Percentiles rank a stretch among this genome's conserved stretches.
These are phyloP conservation scores for Plutella xylostella DNA, from an alignment of 2,888 invertebrate genomes.

Conservation along the genomic window DNA sequence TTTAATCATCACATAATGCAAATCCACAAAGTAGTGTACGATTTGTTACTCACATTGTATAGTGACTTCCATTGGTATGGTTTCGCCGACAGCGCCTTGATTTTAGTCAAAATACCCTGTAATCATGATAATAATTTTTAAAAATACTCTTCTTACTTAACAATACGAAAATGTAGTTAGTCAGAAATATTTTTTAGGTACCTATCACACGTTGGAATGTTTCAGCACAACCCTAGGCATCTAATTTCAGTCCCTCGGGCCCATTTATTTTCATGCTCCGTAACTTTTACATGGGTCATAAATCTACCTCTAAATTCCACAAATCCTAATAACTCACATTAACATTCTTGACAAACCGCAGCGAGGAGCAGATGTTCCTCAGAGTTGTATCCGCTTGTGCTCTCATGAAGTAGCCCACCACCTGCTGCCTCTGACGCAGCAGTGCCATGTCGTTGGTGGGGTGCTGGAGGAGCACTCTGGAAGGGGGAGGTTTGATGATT, in stretches of 20 bases:
- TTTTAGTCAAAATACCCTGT: conserved; percentile 73
- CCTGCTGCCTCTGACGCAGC: conserved; percentile 75
- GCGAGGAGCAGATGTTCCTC: conserved; percentile 70
- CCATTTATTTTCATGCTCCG: too few relatives aligned
- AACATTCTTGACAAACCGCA: conserved; percentile 72
- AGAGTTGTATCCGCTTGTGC: conserved; percentile 73
- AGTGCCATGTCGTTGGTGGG: conserved; percentile 74
- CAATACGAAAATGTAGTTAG: background rate
- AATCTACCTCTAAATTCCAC: too few relatives aligned
- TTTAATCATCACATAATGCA: background rate
- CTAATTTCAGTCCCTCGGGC: too few relatives aligned
- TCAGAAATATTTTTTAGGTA: background rate
- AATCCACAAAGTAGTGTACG: background rate
- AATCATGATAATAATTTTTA: too few relatives aligned
- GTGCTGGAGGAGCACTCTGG: conserved; percentile 76
- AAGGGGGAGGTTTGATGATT: too few relatives aligned
- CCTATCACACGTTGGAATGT: background rate
- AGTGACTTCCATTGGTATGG: conserved; percentile 77
- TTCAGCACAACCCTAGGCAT: too few relatives aligned
- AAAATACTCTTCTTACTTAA: too few relatives aligned
- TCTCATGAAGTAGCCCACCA: conserved; percentile 75
- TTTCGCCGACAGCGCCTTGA: conserved; percentile 73
- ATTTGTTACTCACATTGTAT: conserved; percentile 69
- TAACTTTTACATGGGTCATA: too few relatives aligned
- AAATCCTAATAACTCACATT: conserved; percentile 67